These are phyloP conservation scores for Eulemur rubriventer DNA, from an alignment of 2,797 vertebrate genomes.

Conservation along the genomic window DNA sequence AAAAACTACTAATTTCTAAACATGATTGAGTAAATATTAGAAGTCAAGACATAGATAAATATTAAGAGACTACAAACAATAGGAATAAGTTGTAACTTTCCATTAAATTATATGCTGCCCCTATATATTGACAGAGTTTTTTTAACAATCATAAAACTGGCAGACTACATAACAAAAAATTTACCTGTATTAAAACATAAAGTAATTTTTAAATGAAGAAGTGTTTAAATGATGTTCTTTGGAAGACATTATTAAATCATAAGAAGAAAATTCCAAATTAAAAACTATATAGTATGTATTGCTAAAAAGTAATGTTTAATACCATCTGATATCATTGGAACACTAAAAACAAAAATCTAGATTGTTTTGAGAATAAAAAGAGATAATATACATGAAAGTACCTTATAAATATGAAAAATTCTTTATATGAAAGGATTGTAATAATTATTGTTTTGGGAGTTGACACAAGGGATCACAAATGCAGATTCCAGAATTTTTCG, in stretches of 20 bases:
- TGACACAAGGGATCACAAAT: not conserved
- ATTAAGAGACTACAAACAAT: conserved; percentile 18
- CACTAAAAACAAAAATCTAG: not conserved
- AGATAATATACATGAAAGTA: not conserved
- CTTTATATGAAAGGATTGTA: not conserved
- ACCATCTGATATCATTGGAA: not conserved
- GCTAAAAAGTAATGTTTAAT: conserved; percentile 5
- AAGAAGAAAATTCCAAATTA: conserved; percentile 14
- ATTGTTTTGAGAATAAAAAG: not conserved
- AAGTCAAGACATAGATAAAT: not conserved
- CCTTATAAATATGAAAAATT: not conserved
- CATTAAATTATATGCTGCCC: not conserved
- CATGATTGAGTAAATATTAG: conserved; percentile 2
- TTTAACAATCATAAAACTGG: not conserved
- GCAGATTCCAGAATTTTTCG: conserved; percentile 15
- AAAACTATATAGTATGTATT: not conserved
- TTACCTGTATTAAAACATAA: not conserved
- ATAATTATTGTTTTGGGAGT: not conserved
- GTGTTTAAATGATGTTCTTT: conserved; percentile 11
- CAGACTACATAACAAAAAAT: not conserved
- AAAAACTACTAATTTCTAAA: conserved; percentile 47
- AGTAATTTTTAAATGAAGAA: conserved; percentile 48
- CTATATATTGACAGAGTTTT: not conserved
- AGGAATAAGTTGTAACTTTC: conserved; percentile 12
- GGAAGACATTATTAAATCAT: conserved; percentile 1